Evolutionary conservation across 2,888 invertebrate species (phyloP).

Genomic region (Apomyelois bistriatella): DNA sequence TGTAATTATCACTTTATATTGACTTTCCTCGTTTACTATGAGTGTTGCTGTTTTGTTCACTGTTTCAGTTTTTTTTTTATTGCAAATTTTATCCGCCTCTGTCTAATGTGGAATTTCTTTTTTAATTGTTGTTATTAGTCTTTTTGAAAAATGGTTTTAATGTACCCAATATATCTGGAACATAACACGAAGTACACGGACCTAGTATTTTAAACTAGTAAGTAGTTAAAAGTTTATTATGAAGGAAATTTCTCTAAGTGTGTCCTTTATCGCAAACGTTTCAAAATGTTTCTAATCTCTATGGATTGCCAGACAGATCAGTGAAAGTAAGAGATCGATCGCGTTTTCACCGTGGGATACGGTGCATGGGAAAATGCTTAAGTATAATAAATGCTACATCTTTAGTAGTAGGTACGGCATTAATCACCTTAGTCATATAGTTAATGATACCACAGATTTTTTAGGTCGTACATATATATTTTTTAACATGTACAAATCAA

Average conservation of each 20-base stretch:
- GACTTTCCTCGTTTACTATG: neutral
- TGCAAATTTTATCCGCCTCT: neutral
- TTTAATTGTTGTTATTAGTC: neutral
- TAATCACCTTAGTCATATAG: neutral
- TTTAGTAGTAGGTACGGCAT: neutral
- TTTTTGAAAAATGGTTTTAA: neutral
- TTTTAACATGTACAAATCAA: too few relatives aligned
- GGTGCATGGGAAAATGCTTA: conserved; percentile 4
- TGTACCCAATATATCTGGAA: too few relatives aligned
- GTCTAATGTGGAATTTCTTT: neutral
- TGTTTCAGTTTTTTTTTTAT: neutral
- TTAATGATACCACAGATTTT: neutral
- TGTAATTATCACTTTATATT: conserved; percentile 21
- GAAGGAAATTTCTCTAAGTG: too few relatives aligned
- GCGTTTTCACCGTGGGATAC: conserved; percentile 1
- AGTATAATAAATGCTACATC: neutral
- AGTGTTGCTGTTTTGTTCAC: neutral
- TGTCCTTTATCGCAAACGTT: too few relatives aligned
- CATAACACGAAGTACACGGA: too few relatives aligned
- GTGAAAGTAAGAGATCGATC: conserved; percentile 7
- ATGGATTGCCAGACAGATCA: neutral
- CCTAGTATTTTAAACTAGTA: too few relatives aligned
- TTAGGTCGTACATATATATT: too few relatives aligned
- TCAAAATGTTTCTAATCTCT: too few relatives aligned
- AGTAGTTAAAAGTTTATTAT: too few relatives aligned